Conservation (phyloP, 2,113 vertebrate genomes). For the Colistium nudipinnis region DNA sequence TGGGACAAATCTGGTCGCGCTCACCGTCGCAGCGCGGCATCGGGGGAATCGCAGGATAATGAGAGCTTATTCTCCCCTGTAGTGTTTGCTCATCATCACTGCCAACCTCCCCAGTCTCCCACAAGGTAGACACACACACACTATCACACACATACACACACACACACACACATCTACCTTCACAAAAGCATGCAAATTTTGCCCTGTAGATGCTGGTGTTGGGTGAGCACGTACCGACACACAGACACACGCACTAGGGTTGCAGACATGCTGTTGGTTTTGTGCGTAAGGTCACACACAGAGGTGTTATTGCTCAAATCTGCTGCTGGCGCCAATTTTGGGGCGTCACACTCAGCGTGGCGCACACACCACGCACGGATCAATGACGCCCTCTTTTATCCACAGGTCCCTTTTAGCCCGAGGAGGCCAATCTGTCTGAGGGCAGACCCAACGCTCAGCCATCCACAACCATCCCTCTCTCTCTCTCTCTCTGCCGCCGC, state of each 20-base stretch:
- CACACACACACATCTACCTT: background rate
- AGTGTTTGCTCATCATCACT: conserved; percentile 75
- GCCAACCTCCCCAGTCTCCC: conserved; percentile 36
- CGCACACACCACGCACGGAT: conserved; percentile 37
- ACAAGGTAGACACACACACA: conserved; percentile 13
- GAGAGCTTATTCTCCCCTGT: conserved; percentile 81
- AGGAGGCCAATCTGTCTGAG: conserved; percentile 72
- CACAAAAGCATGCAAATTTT: conserved; percentile 17
- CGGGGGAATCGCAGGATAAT: conserved; percentile 78
- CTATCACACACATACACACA: conserved; percentile 1
- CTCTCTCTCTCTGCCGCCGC: background rate
- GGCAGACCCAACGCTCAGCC: conserved; percentile 54
- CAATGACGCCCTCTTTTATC: conserved; percentile 67
- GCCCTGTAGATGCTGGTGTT: conserved; percentile 43
- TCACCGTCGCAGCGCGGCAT: conserved; percentile 61
- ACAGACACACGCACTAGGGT: conserved; percentile 15
- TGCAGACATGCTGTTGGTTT: conserved; percentile 38
- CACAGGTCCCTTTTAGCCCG: conserved; percentile 75
- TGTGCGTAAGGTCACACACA: conserved; percentile 62
- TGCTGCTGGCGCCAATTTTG: conserved; percentile 69
- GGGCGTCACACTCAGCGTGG: conserved; percentile 54
- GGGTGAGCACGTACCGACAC: conserved; percentile 15
- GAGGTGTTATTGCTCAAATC: conserved; percentile 69
- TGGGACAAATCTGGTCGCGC: conserved; percentile 74
- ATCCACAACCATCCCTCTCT: conserved; percentile 45